phyloP scores from a whole-genome alignment of 1,140 invertebrate species.

The Pinna nobilis region DNA sequence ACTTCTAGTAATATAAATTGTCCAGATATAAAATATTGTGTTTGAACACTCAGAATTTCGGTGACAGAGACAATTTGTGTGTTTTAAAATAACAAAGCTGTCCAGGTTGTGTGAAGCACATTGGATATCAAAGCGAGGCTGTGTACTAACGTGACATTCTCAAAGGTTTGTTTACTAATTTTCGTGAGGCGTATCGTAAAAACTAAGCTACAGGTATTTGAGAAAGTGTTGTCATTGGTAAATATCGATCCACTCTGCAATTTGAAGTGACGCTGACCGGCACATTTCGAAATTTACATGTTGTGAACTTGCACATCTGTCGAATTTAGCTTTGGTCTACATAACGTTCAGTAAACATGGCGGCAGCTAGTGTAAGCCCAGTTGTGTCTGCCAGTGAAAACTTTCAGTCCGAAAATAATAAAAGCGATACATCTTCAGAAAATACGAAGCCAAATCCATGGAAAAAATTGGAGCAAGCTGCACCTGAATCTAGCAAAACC shows the following conservation, averaged over 20 bases:
- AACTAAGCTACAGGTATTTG: no score
- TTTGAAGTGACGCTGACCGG: background rate
- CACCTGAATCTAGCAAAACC: slow-evolving; percentile 1
- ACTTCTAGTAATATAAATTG: no score
- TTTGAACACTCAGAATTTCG: no score
- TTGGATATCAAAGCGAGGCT: slow-evolving; percentile 34
- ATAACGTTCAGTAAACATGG: slow-evolving; percentile 8
- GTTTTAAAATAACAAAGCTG: slow-evolving; percentile 5
- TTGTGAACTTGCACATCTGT: slow-evolving; percentile 1
- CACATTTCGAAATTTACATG: background rate
- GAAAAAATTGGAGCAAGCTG: slow-evolving; percentile 20
- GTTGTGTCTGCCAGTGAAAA: background rate
- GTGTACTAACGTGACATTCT: slow-evolving; percentile 24
- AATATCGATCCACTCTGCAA: background rate
- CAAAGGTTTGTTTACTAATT: slow-evolving; percentile 15
- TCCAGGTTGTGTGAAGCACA: slow-evolving; percentile 4
- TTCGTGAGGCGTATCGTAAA: slow-evolving; percentile 5
- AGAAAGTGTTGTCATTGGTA: background rate
- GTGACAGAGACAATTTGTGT: no score
- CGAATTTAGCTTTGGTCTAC: background rate
- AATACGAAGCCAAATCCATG: slow-evolving; percentile 16
- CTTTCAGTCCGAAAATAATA: slow-evolving; percentile 6
- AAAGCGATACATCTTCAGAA: slow-evolving; percentile 13
- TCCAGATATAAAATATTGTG: no score
- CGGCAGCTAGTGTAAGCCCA: slow-evolving; percentile 3